Percentiles rank a stretch among this genome's conserved stretches.
Evolutionary conservation across 2,797 vertebrate species (phyloP).

Genomic region (Pteronotus mesoamericanus): DNA sequence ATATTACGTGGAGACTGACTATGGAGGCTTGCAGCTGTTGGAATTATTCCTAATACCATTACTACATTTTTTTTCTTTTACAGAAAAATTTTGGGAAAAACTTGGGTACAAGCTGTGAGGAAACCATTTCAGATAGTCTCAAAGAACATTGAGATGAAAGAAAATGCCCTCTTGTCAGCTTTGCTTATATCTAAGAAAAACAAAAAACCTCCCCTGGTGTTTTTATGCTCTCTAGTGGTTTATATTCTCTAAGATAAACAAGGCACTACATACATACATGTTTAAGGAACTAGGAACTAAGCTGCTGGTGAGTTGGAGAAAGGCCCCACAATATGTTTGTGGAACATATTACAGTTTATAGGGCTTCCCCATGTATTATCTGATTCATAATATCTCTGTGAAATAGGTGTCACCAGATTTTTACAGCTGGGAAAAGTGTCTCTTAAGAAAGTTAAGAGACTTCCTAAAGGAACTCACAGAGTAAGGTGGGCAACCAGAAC

Average conservation of each 20-base stretch:
- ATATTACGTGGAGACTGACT: slow-evolving; percentile 80
- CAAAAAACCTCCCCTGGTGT: slow-evolving; percentile 68
- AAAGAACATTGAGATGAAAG: slow-evolving; percentile 70
- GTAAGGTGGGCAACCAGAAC: not conserved
- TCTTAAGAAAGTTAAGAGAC: slow-evolving; percentile 23
- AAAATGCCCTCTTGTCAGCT: slow-evolving; percentile 74
- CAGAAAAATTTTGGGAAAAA: slow-evolving; percentile 72
- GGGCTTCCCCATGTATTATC: slow-evolving; percentile 31
- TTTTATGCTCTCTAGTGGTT: slow-evolving; percentile 69
- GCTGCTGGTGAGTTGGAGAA: not conserved
- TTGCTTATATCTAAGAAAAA: slow-evolving; percentile 76
- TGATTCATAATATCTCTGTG: slow-evolving; percentile 18
- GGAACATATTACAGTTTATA: not conserved
- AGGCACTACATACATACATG: not conserved
- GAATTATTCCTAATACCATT: slow-evolving; percentile 81
- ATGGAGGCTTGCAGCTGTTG: slow-evolving; percentile 89
- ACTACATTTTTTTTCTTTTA: slow-evolving; percentile 67
- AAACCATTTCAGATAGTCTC: slow-evolving; percentile 78
- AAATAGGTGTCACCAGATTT: slow-evolving; percentile 42
- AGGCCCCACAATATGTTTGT: not conserved
- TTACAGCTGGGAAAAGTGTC: not conserved
- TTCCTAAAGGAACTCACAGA: not conserved
- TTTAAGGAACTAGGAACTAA: slow-evolving; percentile 47
- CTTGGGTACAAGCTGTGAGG: slow-evolving; percentile 64
- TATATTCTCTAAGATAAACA: slow-evolving; percentile 72